Conservation (phyloP, 2,797 vertebrate genomes). For the Myiotriccus ornatus region DNA sequence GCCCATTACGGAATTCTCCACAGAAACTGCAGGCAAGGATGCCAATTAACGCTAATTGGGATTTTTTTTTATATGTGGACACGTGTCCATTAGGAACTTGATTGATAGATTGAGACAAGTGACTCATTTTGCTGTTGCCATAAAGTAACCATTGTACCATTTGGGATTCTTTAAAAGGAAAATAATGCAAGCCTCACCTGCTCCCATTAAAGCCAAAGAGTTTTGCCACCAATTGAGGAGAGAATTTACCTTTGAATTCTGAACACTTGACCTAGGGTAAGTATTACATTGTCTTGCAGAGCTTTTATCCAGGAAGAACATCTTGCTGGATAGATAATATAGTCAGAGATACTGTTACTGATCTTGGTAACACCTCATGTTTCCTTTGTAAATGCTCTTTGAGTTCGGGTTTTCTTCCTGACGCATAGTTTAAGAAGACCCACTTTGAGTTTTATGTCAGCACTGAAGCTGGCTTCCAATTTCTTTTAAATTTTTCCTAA, state of each 20-base stretch:
- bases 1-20: constrained; percentile 41
- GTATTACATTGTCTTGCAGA: background rate
- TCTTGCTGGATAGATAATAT: background rate
- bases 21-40: constrained; percentile 35
- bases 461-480: background rate
- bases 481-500: background rate
- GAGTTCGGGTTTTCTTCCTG: background rate
- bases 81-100: constrained; percentile 12
- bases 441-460: background rate
- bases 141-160: background rate
- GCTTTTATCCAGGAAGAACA: background rate
- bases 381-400: background rate
- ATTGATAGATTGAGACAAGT: constrained; percentile 34
- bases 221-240: background rate
- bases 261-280: background rate
- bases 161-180: background rate
- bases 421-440: background rate
- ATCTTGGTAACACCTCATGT: background rate
- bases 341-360: background rate
- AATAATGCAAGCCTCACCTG: background rate
- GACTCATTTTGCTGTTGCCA: constrained; percentile 18
- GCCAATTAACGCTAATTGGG: constrained; percentile 48
- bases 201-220: background rate
- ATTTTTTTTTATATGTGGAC: constrained; percentile 5
- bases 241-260: background rate